Conservation (phyloP, 2,113 vertebrate genomes). For the Neogobius melanostomus region DNA sequence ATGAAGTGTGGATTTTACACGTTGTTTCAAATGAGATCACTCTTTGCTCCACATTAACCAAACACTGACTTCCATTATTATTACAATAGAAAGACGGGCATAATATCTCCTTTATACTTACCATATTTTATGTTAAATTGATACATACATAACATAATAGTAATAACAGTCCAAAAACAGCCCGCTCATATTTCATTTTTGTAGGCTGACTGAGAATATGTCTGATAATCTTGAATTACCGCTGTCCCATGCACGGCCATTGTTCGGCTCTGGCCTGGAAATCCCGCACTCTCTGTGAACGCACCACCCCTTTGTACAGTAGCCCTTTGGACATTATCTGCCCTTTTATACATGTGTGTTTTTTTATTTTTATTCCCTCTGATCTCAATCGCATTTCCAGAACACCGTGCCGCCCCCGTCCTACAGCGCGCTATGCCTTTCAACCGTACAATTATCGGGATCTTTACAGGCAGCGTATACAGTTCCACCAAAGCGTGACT, state of each 20-base stretch:
- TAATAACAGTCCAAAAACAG: background rate
- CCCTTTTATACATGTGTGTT: constrained; percentile 4
- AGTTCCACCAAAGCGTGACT: constrained; percentile 68
- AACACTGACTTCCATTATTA: constrained; percentile 33
- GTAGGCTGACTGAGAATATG: too few relatives aligned
- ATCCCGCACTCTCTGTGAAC: constrained; percentile 34
- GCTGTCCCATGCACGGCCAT: constrained; percentile 27
- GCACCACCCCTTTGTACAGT: constrained; percentile 38
- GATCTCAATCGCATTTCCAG: constrained; percentile 58
- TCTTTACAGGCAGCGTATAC: constrained; percentile 64
- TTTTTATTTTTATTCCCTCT: constrained; percentile 14
- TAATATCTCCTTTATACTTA: background rate
- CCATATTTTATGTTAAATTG: background rate
- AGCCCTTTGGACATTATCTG: constrained; percentile 40
- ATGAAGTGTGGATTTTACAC: background rate
- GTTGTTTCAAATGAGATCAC: background rate
- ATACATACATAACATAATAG: background rate
- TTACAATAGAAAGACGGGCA: constrained; percentile 18
- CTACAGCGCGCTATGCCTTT: constrained; percentile 50
- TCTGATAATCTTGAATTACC: constrained; percentile 21
- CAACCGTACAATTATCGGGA: constrained; percentile 57
- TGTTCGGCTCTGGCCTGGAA: constrained; percentile 29
- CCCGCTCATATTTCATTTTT: background rate
- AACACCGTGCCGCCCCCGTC: constrained; percentile 31
- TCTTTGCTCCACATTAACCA: background rate